Evolutionary conservation across 1,140 invertebrate genomes (phyloP), one percentile per base, ranked within the genome.

Genomic region (Penaeus chinensis): DNA sequence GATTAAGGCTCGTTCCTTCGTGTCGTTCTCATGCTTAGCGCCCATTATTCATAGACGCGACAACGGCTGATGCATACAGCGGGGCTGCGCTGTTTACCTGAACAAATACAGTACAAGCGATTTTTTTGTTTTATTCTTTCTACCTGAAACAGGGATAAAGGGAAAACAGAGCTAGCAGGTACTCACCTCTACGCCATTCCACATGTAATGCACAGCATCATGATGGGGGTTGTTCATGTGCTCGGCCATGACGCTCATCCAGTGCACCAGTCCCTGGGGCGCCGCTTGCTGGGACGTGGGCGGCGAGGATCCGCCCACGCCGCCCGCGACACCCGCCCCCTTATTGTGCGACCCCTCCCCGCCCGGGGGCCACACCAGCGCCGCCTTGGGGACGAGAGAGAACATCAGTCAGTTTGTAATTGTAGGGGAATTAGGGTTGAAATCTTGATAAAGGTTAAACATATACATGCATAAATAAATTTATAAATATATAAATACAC

Each of bases 201-300:
- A 95, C 90, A 93, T 95, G 91, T 96, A 96, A 92, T 96, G 95
- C 90, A 94, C 94, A 91, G 89, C 93, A 88, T 91, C 91, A 22
- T 93, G 94, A 93, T 93, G 94, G 93, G 91, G 91, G 92, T 94
- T 94, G 84, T 90, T 90, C 91, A 94, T 96, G 91, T 96, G 95
- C 91, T 96, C 95, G 47, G 95, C 95, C 95, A 96, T 96, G 88
- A 96, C 95, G 91, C 95, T 96, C 95, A 96, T 96, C 95, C 95
- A 96, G 92, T 96, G 95, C 85, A 96, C 95, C 89, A 96, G 93
- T 78, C 91, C 91, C 87, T 90, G 87, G 18, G 85, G 85, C 69
- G 87, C 87, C 74, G 87, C 86, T 63, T 88, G 87, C 81, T 88
- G 86, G 80, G 84, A 89, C 71, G 84, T 82, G 81, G 85, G 85